A percentile compares a stretch with the other conserved stretches of the same genome.
Evolutionary conservation across 2,113 vertebrate species (phyloP).

Genomic region (Typhlomys cinereus): DNA sequence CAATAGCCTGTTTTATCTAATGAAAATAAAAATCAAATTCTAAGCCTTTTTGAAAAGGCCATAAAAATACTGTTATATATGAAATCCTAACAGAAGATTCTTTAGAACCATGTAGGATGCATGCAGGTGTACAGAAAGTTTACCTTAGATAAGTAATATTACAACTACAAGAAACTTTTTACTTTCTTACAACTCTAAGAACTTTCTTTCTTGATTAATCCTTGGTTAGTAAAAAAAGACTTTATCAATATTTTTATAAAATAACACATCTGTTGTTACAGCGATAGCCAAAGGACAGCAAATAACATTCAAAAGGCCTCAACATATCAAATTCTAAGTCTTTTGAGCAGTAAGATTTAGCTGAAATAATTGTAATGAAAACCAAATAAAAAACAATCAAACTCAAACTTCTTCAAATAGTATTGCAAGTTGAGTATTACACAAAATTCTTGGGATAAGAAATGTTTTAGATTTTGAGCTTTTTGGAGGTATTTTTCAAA

Average conservation of each 20-base stretch:
- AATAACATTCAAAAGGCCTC: not conserved
- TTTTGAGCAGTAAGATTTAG: constrained; percentile 20
- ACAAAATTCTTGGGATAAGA: not conserved
- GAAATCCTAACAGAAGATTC: not conserved
- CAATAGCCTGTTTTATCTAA: not conserved
- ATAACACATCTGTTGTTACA: not conserved
- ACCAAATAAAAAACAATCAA: constrained; percentile 34
- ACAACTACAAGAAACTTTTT: not conserved
- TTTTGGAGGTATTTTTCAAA: not conserved
- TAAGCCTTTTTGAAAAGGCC: not conserved
- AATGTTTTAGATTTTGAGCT: too few species aligned
- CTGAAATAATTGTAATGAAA: not conserved
- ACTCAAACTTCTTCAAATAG: not conserved
- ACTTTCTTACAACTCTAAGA: too few species aligned
- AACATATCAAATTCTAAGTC: constrained; percentile 10
- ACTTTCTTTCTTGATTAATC: too few species aligned
- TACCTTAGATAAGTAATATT: not conserved
- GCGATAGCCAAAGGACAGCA: not conserved
- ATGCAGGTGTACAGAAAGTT: not conserved
- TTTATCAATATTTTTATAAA: constrained; percentile 6
- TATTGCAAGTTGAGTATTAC: not conserved
- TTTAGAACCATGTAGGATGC: constrained; percentile 2
- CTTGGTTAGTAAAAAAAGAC: too few species aligned
- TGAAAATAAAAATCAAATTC: constrained; percentile 14
- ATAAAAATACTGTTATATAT: not conserved